Conservation (phyloP, 2,797 vertebrate species). For the Spea hammondii region DNA sequence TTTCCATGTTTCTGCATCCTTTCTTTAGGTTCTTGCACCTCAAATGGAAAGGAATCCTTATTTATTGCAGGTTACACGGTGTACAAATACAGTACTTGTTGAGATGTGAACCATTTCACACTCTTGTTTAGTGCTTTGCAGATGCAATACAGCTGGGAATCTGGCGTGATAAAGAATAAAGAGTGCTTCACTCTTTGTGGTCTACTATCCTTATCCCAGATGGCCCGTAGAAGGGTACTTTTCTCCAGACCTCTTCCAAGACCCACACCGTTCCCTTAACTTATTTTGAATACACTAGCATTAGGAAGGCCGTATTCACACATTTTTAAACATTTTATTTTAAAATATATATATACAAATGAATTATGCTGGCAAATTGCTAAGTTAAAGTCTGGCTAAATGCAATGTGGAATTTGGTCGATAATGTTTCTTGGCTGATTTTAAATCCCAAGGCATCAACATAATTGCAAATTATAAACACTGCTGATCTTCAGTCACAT, state of each 20-base stretch:
- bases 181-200: too few species aligned
- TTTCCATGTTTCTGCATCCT: conserved; percentile 27
- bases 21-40: conserved; percentile 25
- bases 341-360: conserved; percentile 40
- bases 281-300: too few species aligned
- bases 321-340: conserved; percentile 22
- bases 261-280: too few species aligned
- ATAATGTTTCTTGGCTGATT: conserved; percentile 27
- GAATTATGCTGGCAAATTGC: conserved; percentile 41
- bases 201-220: too few species aligned
- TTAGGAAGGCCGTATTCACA: too few species aligned
- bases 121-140: conserved; percentile 3
- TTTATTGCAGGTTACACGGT: conserved; percentile 14
- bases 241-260: too few species aligned
- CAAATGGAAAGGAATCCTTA: conserved; percentile 21
- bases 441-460: conserved; percentile 35
- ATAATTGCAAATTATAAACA: conserved; percentile 36
- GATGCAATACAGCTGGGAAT: too few species aligned
- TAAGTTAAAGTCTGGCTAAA: conserved; percentile 47
- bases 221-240: too few species aligned
- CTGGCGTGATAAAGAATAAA: too few species aligned
- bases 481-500: conserved; percentile 5
- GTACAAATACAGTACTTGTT: not conserved
- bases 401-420: conserved; percentile 34
- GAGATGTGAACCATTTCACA: conserved; percentile 10